These are phyloP conservation scores for Hylaeus anthracinus DNA, from an alignment of 1,140 invertebrate species.

Conservation along the genomic window DNA sequence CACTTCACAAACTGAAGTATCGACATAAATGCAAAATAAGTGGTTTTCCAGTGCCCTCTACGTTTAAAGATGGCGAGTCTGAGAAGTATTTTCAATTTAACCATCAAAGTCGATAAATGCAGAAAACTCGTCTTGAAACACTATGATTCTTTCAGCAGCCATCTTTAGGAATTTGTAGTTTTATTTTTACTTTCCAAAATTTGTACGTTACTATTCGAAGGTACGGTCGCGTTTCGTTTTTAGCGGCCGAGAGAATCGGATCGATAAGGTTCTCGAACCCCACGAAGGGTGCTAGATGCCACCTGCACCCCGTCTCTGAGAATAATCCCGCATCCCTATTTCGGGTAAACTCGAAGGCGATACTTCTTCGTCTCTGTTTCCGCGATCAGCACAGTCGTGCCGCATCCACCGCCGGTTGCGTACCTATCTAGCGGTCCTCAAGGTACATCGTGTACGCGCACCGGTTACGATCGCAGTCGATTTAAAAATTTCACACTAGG, in stretches of 20 bases:
- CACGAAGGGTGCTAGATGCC: constrained; percentile 35
- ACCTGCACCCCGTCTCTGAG: constrained; percentile 3
- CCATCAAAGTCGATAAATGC: too few species aligned
- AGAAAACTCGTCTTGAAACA: too few species aligned
- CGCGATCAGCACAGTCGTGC: constrained; percentile 67
- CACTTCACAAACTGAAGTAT: too few species aligned
- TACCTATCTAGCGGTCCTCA: constrained; percentile 1
- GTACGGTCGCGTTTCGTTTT: constrained; percentile 7
- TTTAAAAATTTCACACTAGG: background rate
- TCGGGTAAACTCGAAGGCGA: constrained; percentile 10
- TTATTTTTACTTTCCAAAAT: background rate
- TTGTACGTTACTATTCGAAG: constrained; percentile 14
- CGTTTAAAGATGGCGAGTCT: too few species aligned
- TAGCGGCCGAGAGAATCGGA: constrained; percentile 8
- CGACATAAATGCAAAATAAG: background rate
- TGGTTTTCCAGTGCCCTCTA: too few species aligned
- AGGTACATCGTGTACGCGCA: constrained; percentile 33
- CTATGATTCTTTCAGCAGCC: too few species aligned
- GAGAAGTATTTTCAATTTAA: too few species aligned
- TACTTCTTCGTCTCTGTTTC: constrained; percentile 41
- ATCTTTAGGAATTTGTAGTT: background rate
- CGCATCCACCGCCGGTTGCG: constrained; percentile 69
- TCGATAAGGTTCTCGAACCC: background rate
- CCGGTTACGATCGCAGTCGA: background rate
- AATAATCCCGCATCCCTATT: constrained; percentile 17